Evolutionary conservation across 1,140 invertebrate species (phyloP), one percentile per base, ranked within the genome.

Genomic region (Tetramorium alpestre): DNA sequence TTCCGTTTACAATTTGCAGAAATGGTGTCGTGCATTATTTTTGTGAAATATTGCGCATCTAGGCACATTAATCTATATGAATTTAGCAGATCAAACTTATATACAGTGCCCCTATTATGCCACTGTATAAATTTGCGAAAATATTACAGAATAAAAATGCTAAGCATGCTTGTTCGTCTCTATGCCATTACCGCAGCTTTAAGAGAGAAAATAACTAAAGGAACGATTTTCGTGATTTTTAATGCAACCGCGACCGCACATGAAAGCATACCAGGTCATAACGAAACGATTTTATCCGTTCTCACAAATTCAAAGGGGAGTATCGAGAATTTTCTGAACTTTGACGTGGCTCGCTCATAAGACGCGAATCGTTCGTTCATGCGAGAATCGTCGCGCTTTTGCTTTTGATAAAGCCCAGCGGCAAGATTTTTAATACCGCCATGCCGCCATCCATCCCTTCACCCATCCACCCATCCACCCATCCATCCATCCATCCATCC

Each of bases 291-390:
- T 84, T 60, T 73, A 73, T 72, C 38, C 78, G 67, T 72, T 49
- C 44, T 49, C 49, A n/a, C 67, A 75, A 7, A 73, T 51, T 82
- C 80, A 82, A 75, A 73, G 67, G 67, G 41, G 7, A 84, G 73
- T 84, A 84, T 84, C 80, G 69, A 75, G 41, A 84, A 84, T 75
- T 84, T 80, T 84, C 69, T 84, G 78, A 72, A 72, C 80, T 73
- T 73, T 82, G 54, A 73, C 54, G 28, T 47, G 51, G 18, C 51
- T 54, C 28, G 41, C 69, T 81, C 77, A 81, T 81, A 84, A 84
- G 69, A 84, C 54, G 69, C 41, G 25, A 84, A 84, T 60, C 80
- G 80, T 28, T 73, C 80, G 80, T 69, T 84, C 80, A 84, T 84
- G 80, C 80, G 80, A 84, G 25, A 73, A 84, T 49, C 54, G 69